phyloP scores from a whole-genome alignment of 2,797 vertebrate genomes.

The Cuculus canorus region DNA sequence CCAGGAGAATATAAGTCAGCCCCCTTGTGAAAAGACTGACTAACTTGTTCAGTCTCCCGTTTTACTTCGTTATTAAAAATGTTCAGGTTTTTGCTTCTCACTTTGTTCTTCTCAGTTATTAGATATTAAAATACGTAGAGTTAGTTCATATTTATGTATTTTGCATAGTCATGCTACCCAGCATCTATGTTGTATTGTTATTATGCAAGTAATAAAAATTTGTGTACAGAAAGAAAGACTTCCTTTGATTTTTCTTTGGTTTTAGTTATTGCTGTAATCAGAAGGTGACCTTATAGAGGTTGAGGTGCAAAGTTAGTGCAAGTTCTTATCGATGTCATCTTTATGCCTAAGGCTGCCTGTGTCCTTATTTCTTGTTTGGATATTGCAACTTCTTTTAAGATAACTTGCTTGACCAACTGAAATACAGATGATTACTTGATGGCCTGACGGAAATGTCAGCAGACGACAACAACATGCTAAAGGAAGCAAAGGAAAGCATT shows the following conservation, averaged over 20 bases:
- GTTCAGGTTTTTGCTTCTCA: slow-evolving; percentile 79
- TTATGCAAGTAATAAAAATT: slow-evolving; percentile 99
- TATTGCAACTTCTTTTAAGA: neutral
- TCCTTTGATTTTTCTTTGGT: slow-evolving; percentile 65
- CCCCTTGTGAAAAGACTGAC: no score
- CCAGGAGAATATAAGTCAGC: slow-evolving; percentile 98
- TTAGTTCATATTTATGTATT: slow-evolving; percentile 99
- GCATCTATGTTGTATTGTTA: slow-evolving; percentile 96
- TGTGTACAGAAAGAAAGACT: slow-evolving; percentile 92
- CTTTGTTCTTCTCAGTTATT: slow-evolving; percentile 87
- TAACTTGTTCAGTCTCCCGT: slow-evolving; percentile 77
- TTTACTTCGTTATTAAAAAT: slow-evolving; percentile 76
- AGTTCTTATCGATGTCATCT: neutral
- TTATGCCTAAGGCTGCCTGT: neutral
- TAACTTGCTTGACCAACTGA: neutral
- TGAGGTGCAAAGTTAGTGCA: neutral
- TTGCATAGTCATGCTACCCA: slow-evolving; percentile 96
- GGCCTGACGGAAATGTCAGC: neutral
- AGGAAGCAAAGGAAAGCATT: neutral
- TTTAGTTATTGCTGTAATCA: slow-evolving; percentile 49
- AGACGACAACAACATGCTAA: neutral
- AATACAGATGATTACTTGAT: neutral
- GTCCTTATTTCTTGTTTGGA: neutral
- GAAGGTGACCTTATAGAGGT: neutral
- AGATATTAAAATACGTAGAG: slow-evolving; percentile 98